Evolutionary conservation across 2,888 invertebrate species (phyloP).

Genomic region (Hedya salicella): DNA sequence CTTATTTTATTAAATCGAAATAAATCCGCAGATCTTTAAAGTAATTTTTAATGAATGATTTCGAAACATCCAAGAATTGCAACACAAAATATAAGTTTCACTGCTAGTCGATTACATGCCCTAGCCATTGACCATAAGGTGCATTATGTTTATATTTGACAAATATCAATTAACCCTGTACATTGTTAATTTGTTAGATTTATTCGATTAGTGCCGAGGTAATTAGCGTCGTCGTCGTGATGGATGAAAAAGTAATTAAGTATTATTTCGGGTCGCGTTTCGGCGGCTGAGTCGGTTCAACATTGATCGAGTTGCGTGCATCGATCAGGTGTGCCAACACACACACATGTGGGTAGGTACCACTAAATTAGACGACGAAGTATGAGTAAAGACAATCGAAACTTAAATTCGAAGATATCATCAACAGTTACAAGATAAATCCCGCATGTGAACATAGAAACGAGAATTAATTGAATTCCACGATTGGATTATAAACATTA

Average conservation of each 20-base stretch:
- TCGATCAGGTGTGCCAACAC: constrained; percentile 23
- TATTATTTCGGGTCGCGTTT: neutral
- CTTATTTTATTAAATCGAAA: too few relatives aligned
- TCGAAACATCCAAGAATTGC: constrained; percentile 21
- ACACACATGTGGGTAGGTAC: constrained; percentile 5
- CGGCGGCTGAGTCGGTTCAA: neutral
- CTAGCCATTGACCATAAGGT: neutral
- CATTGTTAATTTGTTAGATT: constrained; percentile 26
- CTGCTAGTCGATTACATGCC: neutral
- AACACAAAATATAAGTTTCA: constrained; percentile 15
- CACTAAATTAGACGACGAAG: constrained; percentile 18
- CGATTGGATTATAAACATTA: too few relatives aligned
- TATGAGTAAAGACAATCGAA: neutral
- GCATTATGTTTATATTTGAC: neutral
- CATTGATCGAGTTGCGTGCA: constrained; percentile 13
- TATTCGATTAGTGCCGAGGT: constrained; percentile 17
- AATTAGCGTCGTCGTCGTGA: constrained; percentile 27
- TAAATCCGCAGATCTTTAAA: neutral
- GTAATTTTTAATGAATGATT: neutral
- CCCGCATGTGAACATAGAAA: too few relatives aligned
- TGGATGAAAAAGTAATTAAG: constrained; percentile 25
- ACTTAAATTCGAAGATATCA: neutral
- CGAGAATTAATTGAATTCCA: too few relatives aligned
- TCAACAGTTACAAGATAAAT: too few relatives aligned
- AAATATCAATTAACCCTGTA: constrained; percentile 22